phyloP scores from a whole-genome alignment of 2,888 invertebrate genomes.

The Agriopis marginaria region DNA sequence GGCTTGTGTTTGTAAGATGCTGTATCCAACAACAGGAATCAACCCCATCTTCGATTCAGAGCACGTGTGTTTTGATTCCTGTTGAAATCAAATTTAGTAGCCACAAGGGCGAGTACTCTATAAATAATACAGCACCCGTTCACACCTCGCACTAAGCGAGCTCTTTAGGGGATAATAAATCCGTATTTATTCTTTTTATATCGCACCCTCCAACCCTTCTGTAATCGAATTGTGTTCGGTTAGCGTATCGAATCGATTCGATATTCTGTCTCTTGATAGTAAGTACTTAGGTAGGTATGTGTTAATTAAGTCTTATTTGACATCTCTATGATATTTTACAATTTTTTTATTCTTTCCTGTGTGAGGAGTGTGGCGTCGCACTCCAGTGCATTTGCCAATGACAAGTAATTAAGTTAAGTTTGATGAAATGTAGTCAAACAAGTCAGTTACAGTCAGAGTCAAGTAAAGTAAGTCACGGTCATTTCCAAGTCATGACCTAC shows the following conservation, averaged over 20 bases:
- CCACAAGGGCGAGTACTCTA: constrained; percentile 71
- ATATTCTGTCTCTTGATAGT: constrained; percentile 47
- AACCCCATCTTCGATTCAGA: constrained; percentile 27
- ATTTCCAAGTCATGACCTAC: too few relatives aligned
- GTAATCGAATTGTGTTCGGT: constrained; percentile 77
- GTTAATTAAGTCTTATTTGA: constrained; percentile 31
- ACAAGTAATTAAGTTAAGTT: too few relatives aligned
- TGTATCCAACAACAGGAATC: constrained; percentile 21
- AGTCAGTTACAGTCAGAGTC: too few relatives aligned
- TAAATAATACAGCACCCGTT: constrained; percentile 83
- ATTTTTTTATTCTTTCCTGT: too few relatives aligned
- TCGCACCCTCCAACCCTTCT: constrained; percentile 70
- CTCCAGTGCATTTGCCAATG: too few relatives aligned
- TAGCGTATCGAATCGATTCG: constrained; percentile 79
- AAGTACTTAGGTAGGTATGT: constrained; percentile 31
- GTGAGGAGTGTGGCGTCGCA: too few relatives aligned
- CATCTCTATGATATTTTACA: too few relatives aligned
- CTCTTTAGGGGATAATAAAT: constrained; percentile 85
- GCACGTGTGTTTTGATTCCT: constrained; percentile 76
- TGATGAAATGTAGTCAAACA: too few relatives aligned
- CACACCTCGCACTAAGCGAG: constrained; percentile 80
- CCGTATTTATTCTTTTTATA: constrained; percentile 86
- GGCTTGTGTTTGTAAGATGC: background rate
- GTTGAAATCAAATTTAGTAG: constrained; percentile 76
- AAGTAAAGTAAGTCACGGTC: too few relatives aligned